These are phyloP conservation scores for Sander lucioperca DNA, from an alignment of 2,113 vertebrate genomes.

Conservation along the genomic window DNA sequence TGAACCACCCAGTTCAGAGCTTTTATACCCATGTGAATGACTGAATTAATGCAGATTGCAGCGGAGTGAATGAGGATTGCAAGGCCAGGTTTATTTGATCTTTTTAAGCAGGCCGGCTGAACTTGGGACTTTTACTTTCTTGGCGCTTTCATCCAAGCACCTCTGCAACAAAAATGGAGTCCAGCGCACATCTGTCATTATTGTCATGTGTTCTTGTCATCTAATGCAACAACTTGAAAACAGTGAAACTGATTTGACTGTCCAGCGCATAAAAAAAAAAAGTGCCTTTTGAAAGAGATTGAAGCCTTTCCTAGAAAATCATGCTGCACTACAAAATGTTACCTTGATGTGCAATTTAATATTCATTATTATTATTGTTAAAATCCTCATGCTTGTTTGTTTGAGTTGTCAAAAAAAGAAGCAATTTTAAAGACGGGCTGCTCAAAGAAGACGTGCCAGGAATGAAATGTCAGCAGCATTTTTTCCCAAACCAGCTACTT, in stretches of 20 bases:
- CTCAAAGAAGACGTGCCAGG: conserved; percentile 39
- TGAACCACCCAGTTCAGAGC: conserved; percentile 36
- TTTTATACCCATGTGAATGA: conserved; percentile 38
- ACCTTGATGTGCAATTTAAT: conserved; percentile 57
- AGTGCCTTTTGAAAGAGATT: conserved; percentile 57
- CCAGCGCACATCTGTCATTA: conserved; percentile 46
- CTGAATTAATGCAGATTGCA: conserved; percentile 19
- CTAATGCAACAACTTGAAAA: conserved; percentile 32
- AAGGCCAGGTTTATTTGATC: conserved; percentile 2
- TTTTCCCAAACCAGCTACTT: conserved; percentile 29
- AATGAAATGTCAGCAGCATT: conserved; percentile 50
- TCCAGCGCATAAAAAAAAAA: conserved; percentile 17
- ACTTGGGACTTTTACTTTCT: not conserved
- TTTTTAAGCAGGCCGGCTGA: conserved; percentile 23
- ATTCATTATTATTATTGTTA: conserved; percentile 42
- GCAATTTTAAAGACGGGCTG: not conserved
- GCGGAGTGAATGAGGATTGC: conserved; percentile 12
- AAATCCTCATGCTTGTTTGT: conserved; percentile 16
- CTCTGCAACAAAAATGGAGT: conserved; percentile 69
- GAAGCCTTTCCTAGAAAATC: conserved; percentile 2
- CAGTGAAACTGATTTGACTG: conserved; percentile 22
- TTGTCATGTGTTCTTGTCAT: conserved; percentile 6
- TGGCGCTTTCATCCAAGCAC: conserved; percentile 69
- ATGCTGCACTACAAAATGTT: conserved; percentile 45
- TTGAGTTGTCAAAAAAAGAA: not conserved